Conservation (phyloP, 2,888 invertebrate species). For the Ditula angustiorana region DNA sequence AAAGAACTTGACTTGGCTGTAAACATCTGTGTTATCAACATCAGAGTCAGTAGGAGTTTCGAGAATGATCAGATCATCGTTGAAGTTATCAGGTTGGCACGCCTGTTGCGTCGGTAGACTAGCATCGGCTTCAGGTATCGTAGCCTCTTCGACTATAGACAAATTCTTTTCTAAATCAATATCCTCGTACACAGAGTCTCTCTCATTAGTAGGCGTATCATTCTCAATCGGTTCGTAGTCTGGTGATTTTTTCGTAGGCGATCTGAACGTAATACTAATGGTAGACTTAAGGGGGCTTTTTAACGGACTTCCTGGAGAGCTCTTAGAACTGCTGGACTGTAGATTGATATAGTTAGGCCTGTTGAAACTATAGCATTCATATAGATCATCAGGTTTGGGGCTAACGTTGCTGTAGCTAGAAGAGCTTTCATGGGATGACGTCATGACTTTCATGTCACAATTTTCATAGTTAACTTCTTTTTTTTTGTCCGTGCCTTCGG, state of each 20-base stretch:
- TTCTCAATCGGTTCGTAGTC: slow-evolving; percentile 81
- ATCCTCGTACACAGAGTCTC: slow-evolving; percentile 86
- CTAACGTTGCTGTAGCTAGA: slow-evolving; percentile 76
- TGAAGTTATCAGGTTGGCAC: slow-evolving; percentile 76
- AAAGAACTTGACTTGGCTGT: slow-evolving; percentile 92
- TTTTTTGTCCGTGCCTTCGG: slow-evolving; percentile 61
- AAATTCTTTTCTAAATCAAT: slow-evolving; percentile 79
- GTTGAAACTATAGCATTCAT: slow-evolving; percentile 73
- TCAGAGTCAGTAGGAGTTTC: slow-evolving; percentile 84
- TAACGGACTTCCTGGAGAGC: slow-evolving; percentile 73
- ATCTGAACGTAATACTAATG: slow-evolving; percentile 90
- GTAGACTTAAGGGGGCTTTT: slow-evolving; percentile 88
- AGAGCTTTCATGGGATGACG: slow-evolving; percentile 79
- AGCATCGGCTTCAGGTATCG: slow-evolving; percentile 83
- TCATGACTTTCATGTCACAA: slow-evolving; percentile 69
- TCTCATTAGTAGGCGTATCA: slow-evolving; percentile 74
- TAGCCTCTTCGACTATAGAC: slow-evolving; percentile 83
- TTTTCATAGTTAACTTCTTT: slow-evolving; percentile 51
- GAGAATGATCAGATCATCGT: slow-evolving; percentile 75
- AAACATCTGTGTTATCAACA: slow-evolving; percentile 82
- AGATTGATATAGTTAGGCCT: slow-evolving; percentile 80
- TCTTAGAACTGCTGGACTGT: slow-evolving; percentile 75
- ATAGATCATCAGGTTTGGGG: slow-evolving; percentile 63
- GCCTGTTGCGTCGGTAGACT: slow-evolving; percentile 85
- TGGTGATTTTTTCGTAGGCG: slow-evolving; percentile 81